These are phyloP conservation scores for Cylindroiulus punctatus DNA, from an alignment of 2,888 invertebrate genomes.

Conservation along the genomic window DNA sequence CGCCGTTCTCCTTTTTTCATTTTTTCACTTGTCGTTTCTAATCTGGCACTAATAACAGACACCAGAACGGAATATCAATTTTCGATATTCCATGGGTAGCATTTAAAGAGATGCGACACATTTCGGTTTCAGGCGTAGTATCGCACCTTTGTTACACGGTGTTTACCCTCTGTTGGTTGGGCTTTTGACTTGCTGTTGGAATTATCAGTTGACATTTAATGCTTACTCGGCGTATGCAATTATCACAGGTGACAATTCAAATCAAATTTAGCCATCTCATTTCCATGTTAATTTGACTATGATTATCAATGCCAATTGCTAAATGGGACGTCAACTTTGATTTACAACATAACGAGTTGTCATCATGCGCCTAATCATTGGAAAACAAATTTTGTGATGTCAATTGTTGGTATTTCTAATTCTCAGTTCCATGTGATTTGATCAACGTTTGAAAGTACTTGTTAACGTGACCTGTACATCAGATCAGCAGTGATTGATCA, in stretches of 20 bases:
- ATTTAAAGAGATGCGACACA: not conserved
- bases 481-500: too few relatives aligned
- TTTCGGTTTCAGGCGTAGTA: not conserved
- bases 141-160: not conserved
- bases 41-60: conserved; percentile 28
- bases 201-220: too few relatives aligned
- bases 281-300: too few relatives aligned
- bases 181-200: too few relatives aligned
- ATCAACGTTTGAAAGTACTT: not conserved
- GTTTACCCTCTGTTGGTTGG: not conserved
- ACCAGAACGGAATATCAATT: conserved; percentile 33
- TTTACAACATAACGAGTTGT: too few relatives aligned
- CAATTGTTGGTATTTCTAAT: too few relatives aligned
- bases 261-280: not conserved
- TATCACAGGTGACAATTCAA: not conserved
- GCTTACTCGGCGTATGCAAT: too few relatives aligned
- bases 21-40: conserved; percentile 8
- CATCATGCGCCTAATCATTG: not conserved
- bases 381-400: not conserved
- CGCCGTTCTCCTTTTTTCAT: not conserved
- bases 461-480: too few relatives aligned
- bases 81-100: not conserved
- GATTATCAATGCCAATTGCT: not conserved
- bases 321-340: not conserved
- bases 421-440: not conserved